A percentile compares a stretch with the other conserved stretches of the same genome.
Conservation (phyloP, 64 coral and sea anemone species). For the Dendrophyllia cribrosa region DNA sequence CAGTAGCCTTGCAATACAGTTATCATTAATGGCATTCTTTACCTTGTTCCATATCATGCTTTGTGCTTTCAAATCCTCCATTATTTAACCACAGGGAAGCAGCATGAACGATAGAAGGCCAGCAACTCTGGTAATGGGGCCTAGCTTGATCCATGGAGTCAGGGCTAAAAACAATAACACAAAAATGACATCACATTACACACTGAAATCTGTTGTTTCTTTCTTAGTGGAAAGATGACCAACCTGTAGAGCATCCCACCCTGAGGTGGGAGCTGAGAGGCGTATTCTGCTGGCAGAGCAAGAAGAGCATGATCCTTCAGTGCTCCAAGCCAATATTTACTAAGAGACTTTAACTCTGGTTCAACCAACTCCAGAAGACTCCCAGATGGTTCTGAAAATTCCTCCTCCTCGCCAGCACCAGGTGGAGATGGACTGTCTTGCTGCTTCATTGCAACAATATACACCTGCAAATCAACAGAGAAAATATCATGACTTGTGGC, state of each 20-base stretch:
- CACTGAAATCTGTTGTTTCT: no score
- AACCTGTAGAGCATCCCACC: constrained; percentile 99
- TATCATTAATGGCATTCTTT: no score
- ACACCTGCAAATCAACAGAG: constrained; percentile 62
- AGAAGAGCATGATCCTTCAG: constrained; percentile 91
- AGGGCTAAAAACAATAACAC: constrained; percentile 50
- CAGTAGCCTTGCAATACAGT: no score
- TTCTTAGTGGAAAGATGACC: no score
- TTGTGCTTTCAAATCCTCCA: constrained; percentile 83
- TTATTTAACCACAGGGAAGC: constrained; percentile 92
- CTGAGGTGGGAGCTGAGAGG: constrained; percentile 79
- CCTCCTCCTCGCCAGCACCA: constrained; percentile 60
- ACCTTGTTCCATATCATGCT: constrained; percentile 3
- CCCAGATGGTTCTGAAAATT: constrained; percentile 83
- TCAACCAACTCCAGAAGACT: constrained; percentile 84
- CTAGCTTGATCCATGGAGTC: constrained; percentile 96
- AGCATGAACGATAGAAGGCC: constrained; percentile 97
- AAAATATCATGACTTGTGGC: neutral
- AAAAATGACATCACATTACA: neutral
- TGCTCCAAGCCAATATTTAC: constrained; percentile 97
- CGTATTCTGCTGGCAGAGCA: constrained; percentile 87
- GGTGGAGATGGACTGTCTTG: constrained; percentile 52
- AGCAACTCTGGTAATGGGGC: constrained; percentile 89
- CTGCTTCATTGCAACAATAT: constrained; percentile 99
- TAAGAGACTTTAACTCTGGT: constrained; percentile 88